Percentiles rank a stretch among this genome's conserved stretches.
These are phyloP conservation scores for Conops quadrifasciatus DNA, from an alignment of 2,888 invertebrate species.

Conservation along the genomic window DNA sequence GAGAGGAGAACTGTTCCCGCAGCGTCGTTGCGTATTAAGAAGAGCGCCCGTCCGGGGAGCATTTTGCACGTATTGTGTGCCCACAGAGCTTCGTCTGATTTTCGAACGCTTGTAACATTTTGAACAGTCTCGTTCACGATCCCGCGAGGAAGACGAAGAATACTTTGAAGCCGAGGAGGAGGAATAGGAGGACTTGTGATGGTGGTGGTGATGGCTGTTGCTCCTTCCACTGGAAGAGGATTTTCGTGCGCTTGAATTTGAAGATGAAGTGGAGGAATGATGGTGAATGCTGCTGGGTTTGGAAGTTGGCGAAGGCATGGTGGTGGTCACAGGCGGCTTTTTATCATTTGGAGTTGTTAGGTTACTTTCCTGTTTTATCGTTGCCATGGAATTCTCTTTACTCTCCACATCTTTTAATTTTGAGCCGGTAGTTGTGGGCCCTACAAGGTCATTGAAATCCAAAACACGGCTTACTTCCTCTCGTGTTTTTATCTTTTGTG, in stretches of 20 bases:
- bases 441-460: slow-evolving; percentile 50
- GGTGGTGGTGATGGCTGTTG: slow-evolving; percentile 46
- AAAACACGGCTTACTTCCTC: slow-evolving; percentile 61
- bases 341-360: neutral
- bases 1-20: slow-evolving; percentile 4
- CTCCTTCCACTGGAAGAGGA: slow-evolving; percentile 35
- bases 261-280: slow-evolving; percentile 42
- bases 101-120: slow-evolving; percentile 77
- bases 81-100: slow-evolving; percentile 75
- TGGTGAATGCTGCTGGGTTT: slow-evolving; percentile 46
- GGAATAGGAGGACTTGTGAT: slow-evolving; percentile 11
- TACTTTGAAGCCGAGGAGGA: slow-evolving; percentile 44
- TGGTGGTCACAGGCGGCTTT: slow-evolving; percentile 36
- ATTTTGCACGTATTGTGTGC: slow-evolving; percentile 71
- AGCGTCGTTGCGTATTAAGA: slow-evolving; percentile 45
- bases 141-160: slow-evolving; percentile 46
- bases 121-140: slow-evolving; percentile 67
- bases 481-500: slow-evolving; percentile 50
- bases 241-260: slow-evolving; percentile 26
- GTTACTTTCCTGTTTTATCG: slow-evolving; percentile 43
- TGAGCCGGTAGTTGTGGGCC: slow-evolving; percentile 28
- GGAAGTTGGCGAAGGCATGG: slow-evolving; percentile 55
- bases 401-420: slow-evolving; percentile 30
- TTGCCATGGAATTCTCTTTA: slow-evolving; percentile 8
- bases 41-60: slow-evolving; percentile 46